Evolutionary conservation across 2,113 vertebrate genomes (phyloP).

Genomic region (Xenus cinereus): DNA sequence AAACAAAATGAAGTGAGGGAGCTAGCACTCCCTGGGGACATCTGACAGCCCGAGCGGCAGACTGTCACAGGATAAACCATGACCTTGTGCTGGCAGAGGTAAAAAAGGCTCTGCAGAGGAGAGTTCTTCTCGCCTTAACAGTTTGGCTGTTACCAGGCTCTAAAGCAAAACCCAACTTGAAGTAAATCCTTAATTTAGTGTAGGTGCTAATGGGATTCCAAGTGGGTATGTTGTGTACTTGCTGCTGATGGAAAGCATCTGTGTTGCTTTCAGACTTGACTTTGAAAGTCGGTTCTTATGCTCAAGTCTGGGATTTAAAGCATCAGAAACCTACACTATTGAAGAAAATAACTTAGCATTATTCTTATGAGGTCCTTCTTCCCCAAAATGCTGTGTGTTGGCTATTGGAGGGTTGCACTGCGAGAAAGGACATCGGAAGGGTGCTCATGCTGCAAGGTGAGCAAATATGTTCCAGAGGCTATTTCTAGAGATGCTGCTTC

Average conservation of each 20-base stretch:
- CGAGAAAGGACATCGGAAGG: neutral
- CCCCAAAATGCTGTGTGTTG: neutral
- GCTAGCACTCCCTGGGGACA: neutral
- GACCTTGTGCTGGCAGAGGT: slow-evolving; percentile 39
- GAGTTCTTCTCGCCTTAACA: neutral
- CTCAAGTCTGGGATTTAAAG: slow-evolving; percentile 24
- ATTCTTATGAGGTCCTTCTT: neutral
- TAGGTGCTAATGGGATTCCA: slow-evolving; percentile 63
- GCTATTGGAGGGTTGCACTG: neutral
- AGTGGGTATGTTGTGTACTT: slow-evolving; percentile 61
- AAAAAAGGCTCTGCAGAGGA: neutral
- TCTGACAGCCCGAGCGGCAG: slow-evolving; percentile 22
- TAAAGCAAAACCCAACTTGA: slow-evolving; percentile 32
- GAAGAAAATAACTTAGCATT: neutral
- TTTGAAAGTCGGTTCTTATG: slow-evolving; percentile 21
- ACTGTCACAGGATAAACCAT: neutral
- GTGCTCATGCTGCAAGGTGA: neutral
- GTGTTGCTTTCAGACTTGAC: slow-evolving; percentile 54
- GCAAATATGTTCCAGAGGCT: neutral
- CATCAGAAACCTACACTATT: neutral
- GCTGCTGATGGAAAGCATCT: slow-evolving; percentile 65
- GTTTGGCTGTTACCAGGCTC: slow-evolving; percentile 41
- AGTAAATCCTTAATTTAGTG: slow-evolving; percentile 56
- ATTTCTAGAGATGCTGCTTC: neutral
- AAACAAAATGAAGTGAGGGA: neutral